phyloP scores from a whole-genome alignment of 1,140 invertebrate species.

The Aleiodes sp. region DNA sequence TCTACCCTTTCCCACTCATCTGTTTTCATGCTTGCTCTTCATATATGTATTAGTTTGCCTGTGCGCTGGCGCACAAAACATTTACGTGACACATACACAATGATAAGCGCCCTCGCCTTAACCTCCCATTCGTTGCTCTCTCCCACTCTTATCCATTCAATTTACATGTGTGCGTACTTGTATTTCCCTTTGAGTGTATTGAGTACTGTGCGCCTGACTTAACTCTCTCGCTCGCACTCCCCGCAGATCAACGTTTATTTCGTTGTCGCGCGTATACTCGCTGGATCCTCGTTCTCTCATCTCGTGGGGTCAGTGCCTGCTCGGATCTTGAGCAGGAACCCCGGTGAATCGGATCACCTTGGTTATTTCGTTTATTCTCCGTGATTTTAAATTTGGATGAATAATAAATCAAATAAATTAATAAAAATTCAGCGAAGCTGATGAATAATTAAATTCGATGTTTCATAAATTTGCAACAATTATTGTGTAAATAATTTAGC shows the following conservation, averaged over 20 bases:
- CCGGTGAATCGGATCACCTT: constrained; percentile 27
- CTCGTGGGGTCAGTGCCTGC: constrained; percentile 61
- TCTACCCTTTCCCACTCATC: background rate
- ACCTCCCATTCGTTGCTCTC: background rate
- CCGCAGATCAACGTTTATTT: constrained; percentile 14
- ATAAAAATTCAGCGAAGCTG: too few relatives aligned
- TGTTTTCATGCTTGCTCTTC: too few relatives aligned
- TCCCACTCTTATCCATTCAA: background rate
- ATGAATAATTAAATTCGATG: too few relatives aligned
- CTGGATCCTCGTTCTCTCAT: constrained; percentile 32
- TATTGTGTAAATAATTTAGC: too few relatives aligned
- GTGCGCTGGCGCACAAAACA: background rate
- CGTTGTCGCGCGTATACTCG: background rate
- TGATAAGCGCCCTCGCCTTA: background rate
- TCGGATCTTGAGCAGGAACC: constrained; percentile 59
- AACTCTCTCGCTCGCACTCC: constrained; percentile 29
- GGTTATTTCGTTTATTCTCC: too few relatives aligned
- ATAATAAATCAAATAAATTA: too few relatives aligned
- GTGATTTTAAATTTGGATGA: too few relatives aligned
- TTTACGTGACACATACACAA: background rate
- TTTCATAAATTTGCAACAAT: too few relatives aligned
- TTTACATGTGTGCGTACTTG: background rate
- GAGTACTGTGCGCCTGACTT: background rate
- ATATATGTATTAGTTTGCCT: too few relatives aligned
- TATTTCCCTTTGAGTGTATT: background rate